Base-by-base conservation (phyloP, 2,113 vertebrate species). In the Grammatotria lemairii region DNA sequence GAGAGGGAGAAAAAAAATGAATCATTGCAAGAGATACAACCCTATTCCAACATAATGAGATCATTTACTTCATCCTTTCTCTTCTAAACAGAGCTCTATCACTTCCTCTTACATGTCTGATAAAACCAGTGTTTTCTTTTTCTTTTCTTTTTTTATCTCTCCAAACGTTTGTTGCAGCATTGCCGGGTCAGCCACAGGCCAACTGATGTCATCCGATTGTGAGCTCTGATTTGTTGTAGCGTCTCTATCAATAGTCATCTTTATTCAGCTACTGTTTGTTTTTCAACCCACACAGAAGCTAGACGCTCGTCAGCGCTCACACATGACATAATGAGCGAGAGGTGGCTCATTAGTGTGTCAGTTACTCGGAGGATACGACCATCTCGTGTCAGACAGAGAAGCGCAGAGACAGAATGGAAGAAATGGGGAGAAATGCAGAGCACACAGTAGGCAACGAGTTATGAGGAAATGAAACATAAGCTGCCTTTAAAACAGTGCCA, bases 251-350 rank as follows among this genome's bases (percentile, higher is more conserved):
- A 90, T 81, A 82, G 57, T 85, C 78, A 87, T 89, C 83, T 90
- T 90, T 82, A 81, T 93, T 94, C 84, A 87, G 81, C 86, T 80
- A 90, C 87, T 92, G 91, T 94, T 92, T 90, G 85, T 85, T 85
- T 89, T 92, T 91, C 63, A 88, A 81, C 58, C 91, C 86, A 82
- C 88, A 93, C 51, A 54, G 55, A 90, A 90, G 92, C 88, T 53
- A 95, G 95, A 95, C 93, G 87, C 86, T 93, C 93, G 93, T 96
- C 92, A 89, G 82, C 79, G 65, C 88, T 92, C 58, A 90, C 12
- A 80, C 68, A 91, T 96, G 93, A 95, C 94, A 95, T 96, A 94
- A 95, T 94, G 54, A 85, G 55, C 81, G 60, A 91, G 84, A 90
- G 86, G 68, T 73, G 55, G 54, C 89, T 90, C 80, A 84, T 93